Evolutionary conservation across 2,797 vertebrate genomes (phyloP).

Genomic region (Schizothorax lantsangensis): DNA sequence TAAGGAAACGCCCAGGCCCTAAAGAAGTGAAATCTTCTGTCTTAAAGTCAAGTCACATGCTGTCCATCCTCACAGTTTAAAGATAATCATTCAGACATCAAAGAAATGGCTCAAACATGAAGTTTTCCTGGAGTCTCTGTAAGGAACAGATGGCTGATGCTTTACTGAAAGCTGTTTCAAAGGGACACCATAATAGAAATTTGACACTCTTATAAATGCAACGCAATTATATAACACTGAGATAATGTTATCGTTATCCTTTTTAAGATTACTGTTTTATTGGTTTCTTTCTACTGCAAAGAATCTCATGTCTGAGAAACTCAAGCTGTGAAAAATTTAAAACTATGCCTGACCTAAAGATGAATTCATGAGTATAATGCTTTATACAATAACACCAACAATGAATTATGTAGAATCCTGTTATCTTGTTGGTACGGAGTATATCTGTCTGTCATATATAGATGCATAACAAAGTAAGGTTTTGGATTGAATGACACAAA

Average conservation of each 20-base stretch:
- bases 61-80: background rate
- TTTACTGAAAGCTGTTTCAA: slow-evolving; percentile 1
- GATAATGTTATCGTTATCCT: background rate
- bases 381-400: background rate
- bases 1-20: background rate
- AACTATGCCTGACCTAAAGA: background rate
- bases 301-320: background rate
- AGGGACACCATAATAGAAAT: background rate
- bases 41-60: background rate
- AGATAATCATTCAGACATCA: slow-evolving; percentile 13
- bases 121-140: background rate
- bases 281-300: background rate
- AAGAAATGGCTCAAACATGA: background rate
- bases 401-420: background rate
- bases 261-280: background rate
- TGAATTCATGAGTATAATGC: background rate
- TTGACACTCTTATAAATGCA: background rate
- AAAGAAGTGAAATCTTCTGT: background rate
- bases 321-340: background rate
- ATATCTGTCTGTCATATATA: background rate
- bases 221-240: background rate
- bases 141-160: slow-evolving; percentile 20
- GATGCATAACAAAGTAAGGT: too few species aligned
- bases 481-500: too few species aligned
- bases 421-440: background rate